phyloP scores from a whole-genome alignment of 2,113 vertebrate genomes.

The Grallaria varia region DNA sequence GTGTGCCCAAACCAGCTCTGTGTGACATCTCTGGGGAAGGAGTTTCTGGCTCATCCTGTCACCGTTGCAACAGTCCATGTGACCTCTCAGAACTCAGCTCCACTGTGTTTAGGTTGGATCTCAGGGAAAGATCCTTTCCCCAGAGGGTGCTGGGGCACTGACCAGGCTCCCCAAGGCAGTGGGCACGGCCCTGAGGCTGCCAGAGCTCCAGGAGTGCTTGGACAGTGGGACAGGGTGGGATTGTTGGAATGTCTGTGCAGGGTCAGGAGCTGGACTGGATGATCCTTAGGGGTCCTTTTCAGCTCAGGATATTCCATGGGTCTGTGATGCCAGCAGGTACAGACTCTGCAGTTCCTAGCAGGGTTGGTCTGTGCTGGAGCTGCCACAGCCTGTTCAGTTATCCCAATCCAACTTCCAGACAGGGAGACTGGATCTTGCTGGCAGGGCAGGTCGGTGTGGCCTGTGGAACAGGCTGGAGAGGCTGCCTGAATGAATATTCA shows the following conservation, averaged over 20 bases:
- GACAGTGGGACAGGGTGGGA: neutral
- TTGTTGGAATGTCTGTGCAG: neutral
- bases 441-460: neutral
- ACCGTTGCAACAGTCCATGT: rapidly evolving
- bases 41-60: neutral
- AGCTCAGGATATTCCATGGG: neutral
- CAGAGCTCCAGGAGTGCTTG: neutral
- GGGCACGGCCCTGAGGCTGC: neutral
- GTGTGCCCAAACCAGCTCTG: neutral
- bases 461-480: constrained; percentile 14
- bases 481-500: neutral
- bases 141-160: neutral
- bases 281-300: neutral
- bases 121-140: neutral
- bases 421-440: neutral
- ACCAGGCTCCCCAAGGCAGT: neutral
- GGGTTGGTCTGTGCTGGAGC: neutral
- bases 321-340: neutral
- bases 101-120: neutral
- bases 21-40: neutral
- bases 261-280: neutral
- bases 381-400: neutral
- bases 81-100: neutral
- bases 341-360: neutral
- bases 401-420: rapidly evolving